Evolutionary conservation across 2,888 invertebrate species (phyloP).

Genomic region (Eupithecia pulchellata): DNA sequence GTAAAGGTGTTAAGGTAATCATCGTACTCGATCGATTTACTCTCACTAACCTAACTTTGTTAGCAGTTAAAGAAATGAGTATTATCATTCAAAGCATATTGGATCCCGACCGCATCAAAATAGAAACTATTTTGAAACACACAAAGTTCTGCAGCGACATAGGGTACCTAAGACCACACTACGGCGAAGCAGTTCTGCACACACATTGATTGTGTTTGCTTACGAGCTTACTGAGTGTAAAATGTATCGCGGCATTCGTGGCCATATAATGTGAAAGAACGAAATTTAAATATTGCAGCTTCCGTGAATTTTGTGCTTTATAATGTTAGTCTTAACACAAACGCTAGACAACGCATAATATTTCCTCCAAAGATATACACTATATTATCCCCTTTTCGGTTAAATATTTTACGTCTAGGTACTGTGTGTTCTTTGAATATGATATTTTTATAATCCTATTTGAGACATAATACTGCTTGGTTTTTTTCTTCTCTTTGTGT

Average conservation of each 20-base stretch:
- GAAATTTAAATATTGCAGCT: conserved; percentile 29
- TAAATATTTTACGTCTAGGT: not conserved
- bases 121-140: conserved; percentile 10
- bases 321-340: not conserved
- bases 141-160: conserved; percentile 3
- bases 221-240: conserved; percentile 37
- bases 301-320: conserved; percentile 4
- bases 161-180: not conserved
- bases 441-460: not conserved
- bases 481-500: not conserved
- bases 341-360: not conserved
- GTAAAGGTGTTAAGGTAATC: no score
- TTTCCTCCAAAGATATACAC: not conserved
- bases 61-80: not conserved
- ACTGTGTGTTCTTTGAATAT: not conserved
- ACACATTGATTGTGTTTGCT: conserved; percentile 45
- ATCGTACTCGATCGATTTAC: not conserved
- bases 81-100: not conserved
- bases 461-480: not conserved
- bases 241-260: conserved; percentile 32
- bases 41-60: not conserved
- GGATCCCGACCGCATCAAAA: not conserved
- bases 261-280: conserved; percentile 29
- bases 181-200: conserved; percentile 38
- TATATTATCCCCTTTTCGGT: not conserved